A percentile compares a stretch with the other conserved stretches of the same genome.
These are phyloP conservation scores for Graptemys geographica DNA, from an alignment of 2,797 vertebrate genomes.

Conservation along the genomic window DNA sequence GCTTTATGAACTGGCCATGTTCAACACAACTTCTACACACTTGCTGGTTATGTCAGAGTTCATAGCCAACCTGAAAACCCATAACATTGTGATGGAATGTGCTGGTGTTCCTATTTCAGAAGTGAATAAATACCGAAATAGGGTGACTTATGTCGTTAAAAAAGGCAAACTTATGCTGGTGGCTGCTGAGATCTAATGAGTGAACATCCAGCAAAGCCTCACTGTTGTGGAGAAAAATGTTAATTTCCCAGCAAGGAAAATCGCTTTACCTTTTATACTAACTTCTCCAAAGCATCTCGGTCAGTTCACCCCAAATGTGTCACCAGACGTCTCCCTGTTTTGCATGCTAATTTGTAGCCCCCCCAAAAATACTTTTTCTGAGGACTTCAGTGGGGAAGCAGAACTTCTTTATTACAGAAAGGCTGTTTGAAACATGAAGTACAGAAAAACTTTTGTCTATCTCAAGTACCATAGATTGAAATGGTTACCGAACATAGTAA, in stretches of 20 bases:
- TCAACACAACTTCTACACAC: neutral
- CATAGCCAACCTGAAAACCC: neutral
- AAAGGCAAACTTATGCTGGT: neutral
- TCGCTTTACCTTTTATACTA: neutral
- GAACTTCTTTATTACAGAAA: neutral
- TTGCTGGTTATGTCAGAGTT: neutral
- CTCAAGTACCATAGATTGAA: rapidly evolving
- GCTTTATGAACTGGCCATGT: neutral
- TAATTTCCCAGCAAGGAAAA: neutral
- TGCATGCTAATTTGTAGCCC: neutral
- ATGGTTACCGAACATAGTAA: rapidly evolving
- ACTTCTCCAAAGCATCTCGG: neutral
- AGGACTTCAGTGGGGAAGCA: neutral
- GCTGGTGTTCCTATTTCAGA: neutral
- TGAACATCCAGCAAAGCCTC: slow-evolving; percentile 34
- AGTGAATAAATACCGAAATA: neutral
- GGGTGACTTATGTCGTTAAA: neutral
- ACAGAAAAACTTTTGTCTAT: rapidly evolving
- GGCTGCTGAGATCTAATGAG: slow-evolving; percentile 16
- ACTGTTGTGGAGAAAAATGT: slow-evolving; percentile 20
- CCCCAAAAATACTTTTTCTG: neutral
- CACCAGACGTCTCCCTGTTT: neutral
- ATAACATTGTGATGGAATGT: neutral
- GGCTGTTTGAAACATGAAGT: rapidly evolving
- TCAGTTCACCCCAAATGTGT: slow-evolving; percentile 27